Base-by-base conservation (phyloP, 2,113 vertebrate species). In the Pipa parva region DNA sequence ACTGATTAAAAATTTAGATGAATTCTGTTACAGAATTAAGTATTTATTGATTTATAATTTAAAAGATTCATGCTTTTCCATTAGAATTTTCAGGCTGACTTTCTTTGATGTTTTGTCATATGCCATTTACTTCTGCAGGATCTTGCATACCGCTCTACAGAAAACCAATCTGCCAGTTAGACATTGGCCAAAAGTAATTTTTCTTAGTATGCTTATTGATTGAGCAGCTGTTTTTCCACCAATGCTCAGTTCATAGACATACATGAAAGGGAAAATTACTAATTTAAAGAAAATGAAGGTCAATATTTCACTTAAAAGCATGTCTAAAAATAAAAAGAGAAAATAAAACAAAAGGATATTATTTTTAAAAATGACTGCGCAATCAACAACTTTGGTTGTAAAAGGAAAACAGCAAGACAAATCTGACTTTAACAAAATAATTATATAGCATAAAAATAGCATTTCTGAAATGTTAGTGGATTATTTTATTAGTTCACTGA, bases 11-110 rank as follows among this genome's bases (percentile, higher is more conserved):
- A 94, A 97, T 96, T 93, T 90, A 97, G 63, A 84, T 85, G 88
- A 86, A 84, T 85, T 88, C 91, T 95, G 90, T 93, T 93, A 92
- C 90, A 88, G 87, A 92, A 97, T 97, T 95, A 97, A 95, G 89
- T 93, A 97, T 95, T 97, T 94, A 97, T 95, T 76, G 89, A 97
- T 97, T 92, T 95, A 90, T 95, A 89, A 94, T 95, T 95, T 93
- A 92, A 93, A 95, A 96, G 91, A 94, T 93, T 91, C 91, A 93
- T 94, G 89, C 83, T 68, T 33, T 67, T 74, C 85, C 78, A 78
- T 84, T 85, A 84, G 87, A 90, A 87, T 87, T 81, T 80, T 82
- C 79, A 77, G 81, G 84, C 85, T 69, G 75, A 85, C 79, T 80
- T 89, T 82, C 77, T 82, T 81, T 78, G 56, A 82, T 85, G 83